A percentile compares a stretch with the other conserved stretches of the same genome.
Evolutionary conservation across 2,888 invertebrate genomes (phyloP).

Genomic region (Pyrgus malvae): DNA sequence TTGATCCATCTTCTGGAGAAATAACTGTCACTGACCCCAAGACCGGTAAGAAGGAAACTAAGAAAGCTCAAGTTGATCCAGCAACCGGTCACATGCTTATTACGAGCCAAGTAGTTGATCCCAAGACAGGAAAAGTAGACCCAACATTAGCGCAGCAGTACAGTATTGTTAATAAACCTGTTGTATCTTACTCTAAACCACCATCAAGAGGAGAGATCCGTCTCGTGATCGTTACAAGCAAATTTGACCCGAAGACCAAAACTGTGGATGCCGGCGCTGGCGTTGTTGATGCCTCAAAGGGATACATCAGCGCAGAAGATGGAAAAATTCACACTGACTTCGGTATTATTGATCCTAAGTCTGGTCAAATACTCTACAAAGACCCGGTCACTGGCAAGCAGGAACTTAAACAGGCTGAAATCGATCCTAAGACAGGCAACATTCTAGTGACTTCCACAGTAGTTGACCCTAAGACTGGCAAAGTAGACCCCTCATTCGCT

Average conservation of each 20-base stretch:
- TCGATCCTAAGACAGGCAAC: constrained; percentile 83
- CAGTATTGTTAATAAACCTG: constrained; percentile 69
- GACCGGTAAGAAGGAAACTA: constrained; percentile 79
- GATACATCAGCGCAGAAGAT: constrained; percentile 73
- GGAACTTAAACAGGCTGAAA: constrained; percentile 83
- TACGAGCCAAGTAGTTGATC: constrained; percentile 80
- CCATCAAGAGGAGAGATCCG: constrained; percentile 67
- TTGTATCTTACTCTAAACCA: constrained; percentile 65
- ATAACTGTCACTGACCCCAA: constrained; percentile 69
- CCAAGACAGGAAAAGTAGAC: constrained; percentile 82
- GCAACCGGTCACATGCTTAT: constrained; percentile 80
- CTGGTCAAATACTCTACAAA: constrained; percentile 81
- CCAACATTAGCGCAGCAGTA: constrained; percentile 79
- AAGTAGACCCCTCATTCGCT: constrained; percentile 80
- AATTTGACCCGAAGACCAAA: constrained; percentile 83
- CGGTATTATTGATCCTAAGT: constrained; percentile 82
- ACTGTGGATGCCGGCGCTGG: constrained; percentile 80
- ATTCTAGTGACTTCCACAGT: constrained; percentile 80
- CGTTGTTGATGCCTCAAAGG: constrained; percentile 78
- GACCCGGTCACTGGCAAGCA: constrained; percentile 83
- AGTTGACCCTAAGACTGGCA: constrained; percentile 83
- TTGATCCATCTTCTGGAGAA: constrained; percentile 83
- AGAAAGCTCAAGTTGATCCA: constrained; percentile 80
- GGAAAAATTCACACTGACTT: constrained; percentile 83
- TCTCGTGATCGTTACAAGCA: constrained; percentile 72